phyloP scores from a whole-genome alignment of 2,113 vertebrate genomes.

The Onychostoma macrolepis region DNA sequence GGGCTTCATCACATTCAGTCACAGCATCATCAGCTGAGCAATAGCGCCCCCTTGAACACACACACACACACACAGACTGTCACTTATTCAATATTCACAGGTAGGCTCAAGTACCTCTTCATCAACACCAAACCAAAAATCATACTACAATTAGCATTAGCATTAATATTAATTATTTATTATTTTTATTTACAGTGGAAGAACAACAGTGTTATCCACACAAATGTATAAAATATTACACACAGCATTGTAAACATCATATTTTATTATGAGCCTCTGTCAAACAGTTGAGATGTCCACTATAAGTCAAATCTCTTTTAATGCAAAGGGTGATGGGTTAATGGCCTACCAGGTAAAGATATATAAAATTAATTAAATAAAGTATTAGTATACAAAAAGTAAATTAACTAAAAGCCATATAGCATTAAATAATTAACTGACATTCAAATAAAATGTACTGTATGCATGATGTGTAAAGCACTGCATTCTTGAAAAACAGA shows the following conservation, averaged over 20 bases:
- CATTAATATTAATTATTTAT: background rate
- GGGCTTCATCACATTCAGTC: slow-evolving; percentile 51
- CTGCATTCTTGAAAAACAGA: background rate
- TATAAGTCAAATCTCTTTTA: background rate
- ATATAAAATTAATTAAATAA: background rate
- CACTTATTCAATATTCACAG: background rate
- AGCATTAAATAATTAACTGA: background rate
- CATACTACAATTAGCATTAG: background rate
- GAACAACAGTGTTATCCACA: background rate
- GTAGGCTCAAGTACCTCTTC: background rate
- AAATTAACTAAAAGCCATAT: background rate
- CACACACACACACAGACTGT: background rate
- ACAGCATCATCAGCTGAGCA: slow-evolving; percentile 52
- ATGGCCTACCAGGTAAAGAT: background rate
- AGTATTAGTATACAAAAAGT: background rate
- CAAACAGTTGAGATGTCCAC: background rate
- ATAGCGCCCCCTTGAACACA: slow-evolving; percentile 70
- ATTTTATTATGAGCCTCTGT: background rate
- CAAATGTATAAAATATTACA: background rate
- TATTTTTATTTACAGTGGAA: background rate
- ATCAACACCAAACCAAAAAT: background rate
- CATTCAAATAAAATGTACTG: background rate
- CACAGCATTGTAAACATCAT: background rate
- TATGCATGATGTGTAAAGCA: background rate
- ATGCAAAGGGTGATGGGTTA: background rate